Percentiles rank a stretch among this genome's conserved stretches.
Evolutionary conservation across 2,888 invertebrate genomes (phyloP).

Genomic region (Falcaria lacertinaria): DNA sequence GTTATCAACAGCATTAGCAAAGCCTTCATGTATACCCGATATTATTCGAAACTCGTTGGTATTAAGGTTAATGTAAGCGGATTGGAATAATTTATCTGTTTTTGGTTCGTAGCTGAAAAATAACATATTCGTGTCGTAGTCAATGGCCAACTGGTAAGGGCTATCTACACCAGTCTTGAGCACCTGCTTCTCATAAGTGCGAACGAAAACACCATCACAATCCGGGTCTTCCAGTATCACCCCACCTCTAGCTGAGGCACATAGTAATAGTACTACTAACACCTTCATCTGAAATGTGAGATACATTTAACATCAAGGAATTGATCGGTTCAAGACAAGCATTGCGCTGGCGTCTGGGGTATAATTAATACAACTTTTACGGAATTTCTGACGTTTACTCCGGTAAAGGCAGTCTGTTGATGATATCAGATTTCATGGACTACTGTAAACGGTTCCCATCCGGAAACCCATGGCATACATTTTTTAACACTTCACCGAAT

Average conservation of each 20-base stretch:
- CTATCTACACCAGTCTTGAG: conserved; percentile 30
- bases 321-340: too few species aligned
- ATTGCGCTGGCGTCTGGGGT: too few species aligned
- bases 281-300: conserved; percentile 35
- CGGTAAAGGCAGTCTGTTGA: too few species aligned
- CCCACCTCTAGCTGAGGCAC: conserved; percentile 17
- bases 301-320: too few species aligned
- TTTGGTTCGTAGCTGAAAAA: conserved; percentile 49
- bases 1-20: conserved; percentile 49
- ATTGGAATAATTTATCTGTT: conserved; percentile 24
- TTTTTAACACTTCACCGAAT: too few species aligned
- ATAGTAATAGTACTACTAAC: conserved; percentile 10
- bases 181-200: conserved; percentile 26
- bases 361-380: too few species aligned
- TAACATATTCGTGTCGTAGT: conserved; percentile 48
- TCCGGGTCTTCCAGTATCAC: conserved; percentile 8
- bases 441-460: too few species aligned
- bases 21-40: conserved; percentile 40
- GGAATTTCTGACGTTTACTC: too few species aligned
- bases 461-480: too few species aligned
- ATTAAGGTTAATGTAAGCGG: conserved; percentile 46
- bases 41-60: conserved; percentile 38
- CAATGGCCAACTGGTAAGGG: conserved; percentile 56
- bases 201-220: conserved; percentile 14
- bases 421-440: too few species aligned